Base-by-base conservation (phyloP, 2,888 invertebrate genomes). In the Pseudococcus viburni region DNA sequence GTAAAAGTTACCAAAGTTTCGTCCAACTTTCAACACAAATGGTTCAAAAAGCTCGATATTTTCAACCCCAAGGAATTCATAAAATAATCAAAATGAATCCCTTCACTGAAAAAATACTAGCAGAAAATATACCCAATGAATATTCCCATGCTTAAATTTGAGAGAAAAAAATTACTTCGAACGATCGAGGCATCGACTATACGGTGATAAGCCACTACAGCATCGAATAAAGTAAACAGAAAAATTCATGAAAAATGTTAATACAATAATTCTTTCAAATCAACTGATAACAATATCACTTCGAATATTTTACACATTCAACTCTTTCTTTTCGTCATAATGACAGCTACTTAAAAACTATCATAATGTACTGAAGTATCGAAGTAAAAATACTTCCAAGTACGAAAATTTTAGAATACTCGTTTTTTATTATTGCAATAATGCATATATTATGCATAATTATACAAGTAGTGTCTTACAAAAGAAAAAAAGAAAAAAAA, bases 371-470 rank as follows among this genome's bases (percentile, higher is more conserved):
- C 68, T 33, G 33, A 73, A 73, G 68, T 73, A 73, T 33, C 33
- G 59, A 73, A 73, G 22, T 73, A 73, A 73, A 73, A 73, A 73
- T 73, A 73, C 68, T 73, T 73, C 3, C 68, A 33, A 33, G 33
- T 33, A 73, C 59, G 68, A 73, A 68, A 73, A 22, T 26, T 73
- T 73, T 33, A 73, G 68, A 73, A 73, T 73, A 26, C 68, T 73
- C 68, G 68, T 73, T 73, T 73, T 46, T 73, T 33, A 80, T 46
- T 80, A 42, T 80, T 80, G 80, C 42, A 80, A 80, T 42, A 80
- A 80, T 80, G 80, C 80, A 80, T 19, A 80, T n/a, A 80, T 39
- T 46, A 80, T 80, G 80, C 80, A 80, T 17, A 80, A 80, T 80
- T 80, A 39, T 80, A 80, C 80, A 42, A 59, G 80, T 46, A 80